Evolutionary conservation across 2,888 invertebrate genomes (phyloP).

Genomic region (Bombyx huttoni): DNA sequence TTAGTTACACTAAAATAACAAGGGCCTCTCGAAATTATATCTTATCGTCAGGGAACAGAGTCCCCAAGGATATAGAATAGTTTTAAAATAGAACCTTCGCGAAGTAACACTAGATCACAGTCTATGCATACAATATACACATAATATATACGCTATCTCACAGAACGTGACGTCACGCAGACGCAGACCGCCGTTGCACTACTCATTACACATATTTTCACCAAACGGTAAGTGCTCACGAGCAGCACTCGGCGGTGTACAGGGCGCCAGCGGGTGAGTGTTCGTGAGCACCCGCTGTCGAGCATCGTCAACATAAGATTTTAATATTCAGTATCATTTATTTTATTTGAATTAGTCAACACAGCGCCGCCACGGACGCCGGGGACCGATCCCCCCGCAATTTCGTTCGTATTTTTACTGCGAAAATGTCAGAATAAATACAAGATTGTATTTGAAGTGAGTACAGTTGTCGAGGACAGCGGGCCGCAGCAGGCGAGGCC

Average conservation of each 20-base stretch:
- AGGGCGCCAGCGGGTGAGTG: too few relatives aligned
- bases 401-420: too few relatives aligned
- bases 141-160: neutral
- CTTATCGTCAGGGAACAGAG: neutral
- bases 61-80: conserved; percentile 12
- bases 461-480: neutral
- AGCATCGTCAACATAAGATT: too few relatives aligned
- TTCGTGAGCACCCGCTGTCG: too few relatives aligned
- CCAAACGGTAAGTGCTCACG: too few relatives aligned
- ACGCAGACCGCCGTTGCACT: neutral
- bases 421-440: conserved; percentile 1
- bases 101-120: conserved; percentile 70
- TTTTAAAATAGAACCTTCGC: conserved; percentile 63
- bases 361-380: too few relatives aligned
- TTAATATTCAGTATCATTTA: too few relatives aligned
- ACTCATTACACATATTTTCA: too few relatives aligned
- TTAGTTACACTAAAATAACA: conserved; percentile 4
- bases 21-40: neutral
- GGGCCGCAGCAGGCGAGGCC: conserved; percentile 7
- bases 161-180: neutral
- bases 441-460: conserved; percentile 4
- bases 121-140: conserved; percentile 62
- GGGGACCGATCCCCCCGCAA: too few relatives aligned
- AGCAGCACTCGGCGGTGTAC: too few relatives aligned
- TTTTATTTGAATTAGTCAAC: too few relatives aligned